Conservation (phyloP, 2,113 vertebrate species). For the Orcinus orca region DNA sequence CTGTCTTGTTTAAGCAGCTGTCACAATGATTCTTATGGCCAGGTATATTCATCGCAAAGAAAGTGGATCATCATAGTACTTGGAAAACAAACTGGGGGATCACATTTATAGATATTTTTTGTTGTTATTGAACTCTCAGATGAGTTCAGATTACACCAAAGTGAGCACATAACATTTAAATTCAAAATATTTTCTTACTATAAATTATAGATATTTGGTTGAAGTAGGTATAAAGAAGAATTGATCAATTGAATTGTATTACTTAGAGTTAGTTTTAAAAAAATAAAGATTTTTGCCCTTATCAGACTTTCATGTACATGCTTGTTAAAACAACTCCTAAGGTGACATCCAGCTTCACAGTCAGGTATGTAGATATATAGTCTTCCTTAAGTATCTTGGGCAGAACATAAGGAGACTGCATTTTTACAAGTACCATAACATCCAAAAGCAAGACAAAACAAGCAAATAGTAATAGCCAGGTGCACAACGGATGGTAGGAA, state of each 20-base stretch:
- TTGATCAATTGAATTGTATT: not conserved
- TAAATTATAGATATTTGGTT: not conserved
- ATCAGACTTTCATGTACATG: not conserved
- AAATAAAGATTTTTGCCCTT: not conserved
- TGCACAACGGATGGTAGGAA: not conserved
- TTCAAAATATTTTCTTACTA: not conserved
- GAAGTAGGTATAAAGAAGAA: not conserved
- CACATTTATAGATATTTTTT: not conserved
- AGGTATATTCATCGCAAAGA: not conserved
- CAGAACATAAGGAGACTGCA: not conserved
- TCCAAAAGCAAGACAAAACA: too few species aligned
- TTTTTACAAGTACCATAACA: not conserved
- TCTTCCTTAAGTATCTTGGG: not conserved
- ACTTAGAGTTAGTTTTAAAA: not conserved
- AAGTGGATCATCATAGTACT: not conserved
- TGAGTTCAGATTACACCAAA: not conserved
- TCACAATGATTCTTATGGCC: not conserved
- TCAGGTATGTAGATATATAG: not conserved
- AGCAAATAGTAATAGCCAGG: not conserved
- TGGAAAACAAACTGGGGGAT: not conserved
- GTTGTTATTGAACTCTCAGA: not conserved
- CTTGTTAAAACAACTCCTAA: not conserved
- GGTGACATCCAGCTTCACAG: not conserved
- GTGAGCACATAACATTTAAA: not conserved
- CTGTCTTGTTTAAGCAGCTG: not conserved